A percentile compares a stretch with the other conserved stretches of the same genome.
Evolutionary conservation across 2,888 invertebrate species (phyloP).

Genomic region (Helobdella robusta): DNA sequence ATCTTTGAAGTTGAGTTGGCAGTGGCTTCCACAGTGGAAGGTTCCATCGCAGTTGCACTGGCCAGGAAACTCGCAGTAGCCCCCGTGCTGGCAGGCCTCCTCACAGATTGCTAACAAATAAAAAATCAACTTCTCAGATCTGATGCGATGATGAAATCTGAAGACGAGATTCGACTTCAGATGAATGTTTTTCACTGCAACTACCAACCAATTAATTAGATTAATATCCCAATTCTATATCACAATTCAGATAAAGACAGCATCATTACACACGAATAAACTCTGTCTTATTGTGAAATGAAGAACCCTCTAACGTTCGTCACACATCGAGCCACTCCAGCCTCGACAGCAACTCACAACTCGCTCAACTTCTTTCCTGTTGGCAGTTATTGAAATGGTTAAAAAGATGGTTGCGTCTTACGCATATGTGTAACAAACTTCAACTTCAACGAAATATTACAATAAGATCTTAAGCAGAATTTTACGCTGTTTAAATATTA

Average conservation of each 20-base stretch:
- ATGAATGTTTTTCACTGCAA: not conserved
- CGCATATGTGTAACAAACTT: not conserved
- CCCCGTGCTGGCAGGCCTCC: not conserved
- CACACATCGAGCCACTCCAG: not conserved
- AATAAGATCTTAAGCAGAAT: no score
- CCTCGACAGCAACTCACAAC: not conserved
- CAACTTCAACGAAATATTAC: no score
- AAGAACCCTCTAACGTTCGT: not conserved
- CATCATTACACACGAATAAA: no score
- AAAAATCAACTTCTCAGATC: not conserved
- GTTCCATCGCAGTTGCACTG: slow-evolving; percentile 14
- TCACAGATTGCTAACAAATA: slow-evolving; percentile 12
- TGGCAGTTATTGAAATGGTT: not conserved
- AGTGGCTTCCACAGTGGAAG: not conserved
- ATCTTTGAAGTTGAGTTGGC: slow-evolving; percentile 8
- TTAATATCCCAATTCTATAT: no score
- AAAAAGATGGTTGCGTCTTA: not conserved
- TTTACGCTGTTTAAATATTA: no score
- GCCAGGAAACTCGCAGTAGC: slow-evolving; percentile 16
- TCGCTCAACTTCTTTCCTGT: not conserved
- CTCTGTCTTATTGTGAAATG: not conserved
- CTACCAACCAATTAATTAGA: no score
- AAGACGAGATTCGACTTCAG: not conserved
- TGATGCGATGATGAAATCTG: not conserved
- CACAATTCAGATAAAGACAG: no score